These are phyloP conservation scores for Orussus abietinus DNA, from an alignment of 1,140 invertebrate genomes.

Conservation along the genomic window DNA sequence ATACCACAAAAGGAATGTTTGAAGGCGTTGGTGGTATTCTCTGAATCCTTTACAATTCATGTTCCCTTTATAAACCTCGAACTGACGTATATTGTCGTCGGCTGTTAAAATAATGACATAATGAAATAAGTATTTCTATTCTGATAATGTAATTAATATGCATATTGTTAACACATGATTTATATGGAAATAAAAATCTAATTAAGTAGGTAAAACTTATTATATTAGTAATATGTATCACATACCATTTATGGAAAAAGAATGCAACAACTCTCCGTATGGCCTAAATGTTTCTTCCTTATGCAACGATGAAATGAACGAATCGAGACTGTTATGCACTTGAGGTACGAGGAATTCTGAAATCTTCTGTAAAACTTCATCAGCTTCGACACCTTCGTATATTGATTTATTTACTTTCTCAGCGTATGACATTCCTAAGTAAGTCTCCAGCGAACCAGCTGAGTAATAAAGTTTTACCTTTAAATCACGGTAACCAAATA, in stretches of 20 bases:
- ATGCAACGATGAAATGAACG: constrained; percentile 63
- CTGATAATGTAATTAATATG: constrained; percentile 5
- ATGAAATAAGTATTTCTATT: too few relatives aligned
- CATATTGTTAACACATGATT: not conserved
- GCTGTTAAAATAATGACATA: constrained; percentile 30
- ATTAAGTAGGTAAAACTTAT: constrained; percentile 12
- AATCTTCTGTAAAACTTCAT: constrained; percentile 74
- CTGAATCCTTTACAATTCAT: constrained; percentile 68
- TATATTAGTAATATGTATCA: constrained; percentile 9
- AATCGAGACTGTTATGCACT: constrained; percentile 66
- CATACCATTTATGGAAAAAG: constrained; percentile 51
- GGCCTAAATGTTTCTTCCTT: constrained; percentile 73
- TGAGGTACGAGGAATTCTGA: constrained; percentile 59
- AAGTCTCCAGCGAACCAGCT: constrained; percentile 75
- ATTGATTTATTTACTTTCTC: constrained; percentile 58
- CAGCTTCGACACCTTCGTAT: constrained; percentile 65
- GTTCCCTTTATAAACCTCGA: constrained; percentile 79
- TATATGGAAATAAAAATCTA: constrained; percentile 29
- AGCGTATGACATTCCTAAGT: constrained; percentile 62
- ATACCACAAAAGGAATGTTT: constrained; percentile 92
- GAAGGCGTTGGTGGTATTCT: constrained; percentile 77
- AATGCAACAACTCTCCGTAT: constrained; percentile 65
- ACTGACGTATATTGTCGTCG: constrained; percentile 58
- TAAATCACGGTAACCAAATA: constrained; percentile 89
- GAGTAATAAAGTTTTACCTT: constrained; percentile 77